Evolutionary conservation across 2,888 invertebrate species (phyloP).

Genomic region (Polietes domitor): DNA sequence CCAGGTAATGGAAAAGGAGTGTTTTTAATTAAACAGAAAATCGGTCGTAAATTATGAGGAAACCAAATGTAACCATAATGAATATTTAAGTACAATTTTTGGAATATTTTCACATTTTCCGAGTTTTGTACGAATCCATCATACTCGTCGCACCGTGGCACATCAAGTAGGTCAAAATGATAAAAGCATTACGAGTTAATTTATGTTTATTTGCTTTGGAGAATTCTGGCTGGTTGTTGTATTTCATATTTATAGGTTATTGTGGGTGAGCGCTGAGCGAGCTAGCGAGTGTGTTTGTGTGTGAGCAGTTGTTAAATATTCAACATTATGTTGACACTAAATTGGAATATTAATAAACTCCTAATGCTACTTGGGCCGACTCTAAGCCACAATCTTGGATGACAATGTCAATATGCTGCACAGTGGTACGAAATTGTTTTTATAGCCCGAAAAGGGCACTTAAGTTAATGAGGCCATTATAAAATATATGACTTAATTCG

Average conservation of each 20-base stretch:
- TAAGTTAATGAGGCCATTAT: no score
- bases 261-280: background rate
- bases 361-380: slow-evolving; percentile 15
- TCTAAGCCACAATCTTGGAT: background rate
- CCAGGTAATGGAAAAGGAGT: slow-evolving; percentile 34
- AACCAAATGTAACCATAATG: background rate
- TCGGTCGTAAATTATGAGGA: slow-evolving; percentile 43
- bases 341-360: slow-evolving; percentile 62
- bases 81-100: slow-evolving; percentile 8
- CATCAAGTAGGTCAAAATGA: slow-evolving; percentile 40
- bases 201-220: slow-evolving; percentile 18
- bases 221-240: slow-evolving; percentile 7
- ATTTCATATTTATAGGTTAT: slow-evolving; percentile 32
- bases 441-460: no score
- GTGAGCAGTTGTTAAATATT: slow-evolving; percentile 56
- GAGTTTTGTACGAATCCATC: background rate
- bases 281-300: slow-evolving; percentile 11
- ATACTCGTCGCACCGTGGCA: background rate
- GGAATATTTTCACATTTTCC: slow-evolving; percentile 11
- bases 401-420: background rate
- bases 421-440: no score
- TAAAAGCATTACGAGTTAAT: slow-evolving; percentile 24
- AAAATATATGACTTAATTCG: no score
- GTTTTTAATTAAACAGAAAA: slow-evolving; percentile 49
- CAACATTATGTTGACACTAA: slow-evolving; percentile 60